Evolutionary conservation across 1,140 invertebrate species (phyloP), one percentile per base, ranked within the genome.

Genomic region (Apis cerana): DNA sequence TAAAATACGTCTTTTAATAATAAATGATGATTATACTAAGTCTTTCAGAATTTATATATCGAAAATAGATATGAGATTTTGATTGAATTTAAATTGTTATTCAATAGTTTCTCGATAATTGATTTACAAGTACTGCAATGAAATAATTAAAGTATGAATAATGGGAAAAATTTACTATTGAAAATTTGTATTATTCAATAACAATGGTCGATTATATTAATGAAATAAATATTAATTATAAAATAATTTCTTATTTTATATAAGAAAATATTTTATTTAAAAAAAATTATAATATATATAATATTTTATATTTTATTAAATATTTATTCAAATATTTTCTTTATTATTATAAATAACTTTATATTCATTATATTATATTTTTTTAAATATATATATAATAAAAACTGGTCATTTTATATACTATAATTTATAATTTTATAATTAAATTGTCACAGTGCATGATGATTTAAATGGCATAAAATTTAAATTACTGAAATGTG

Each of bases 1-100:
- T 74, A 48, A 74, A 70, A 52, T 52, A 74, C n/a, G 21, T 58
- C 52, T 72, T 58, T 72, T 33, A 19, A 43, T 62, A 48, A 7
- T 11, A 48, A 59, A 43, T n/a, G 11, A 52, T 8, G 17, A 11
- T 69, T 17, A 23, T 52, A 21, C 27, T 8, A 59, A 21, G n/a
- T 48, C 19, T 21, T 13, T 43, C 33, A 21, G 13, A 43, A 74
- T 59, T 48, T 19, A 5, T 56, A 23, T 23, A 59, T 0, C 15
- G 8, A 5, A n/a, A 33, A 58, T 74, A 59, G 10, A n/a, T 48
- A 13, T n/a, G 17, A 17, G 33, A 21, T 74, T 48, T 74, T 58
- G 5, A 33, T 59, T 74, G 21, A 74, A 43, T 67, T 17, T 23
- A 12, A 3, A 52, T 70, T 59, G 1, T 52, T 43, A 21, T 67